A percentile compares a stretch with the other conserved stretches of the same genome.
These are phyloP conservation scores for Scaptomyza pallida DNA, from an alignment of 1,140 invertebrate species.

Conservation along the genomic window DNA sequence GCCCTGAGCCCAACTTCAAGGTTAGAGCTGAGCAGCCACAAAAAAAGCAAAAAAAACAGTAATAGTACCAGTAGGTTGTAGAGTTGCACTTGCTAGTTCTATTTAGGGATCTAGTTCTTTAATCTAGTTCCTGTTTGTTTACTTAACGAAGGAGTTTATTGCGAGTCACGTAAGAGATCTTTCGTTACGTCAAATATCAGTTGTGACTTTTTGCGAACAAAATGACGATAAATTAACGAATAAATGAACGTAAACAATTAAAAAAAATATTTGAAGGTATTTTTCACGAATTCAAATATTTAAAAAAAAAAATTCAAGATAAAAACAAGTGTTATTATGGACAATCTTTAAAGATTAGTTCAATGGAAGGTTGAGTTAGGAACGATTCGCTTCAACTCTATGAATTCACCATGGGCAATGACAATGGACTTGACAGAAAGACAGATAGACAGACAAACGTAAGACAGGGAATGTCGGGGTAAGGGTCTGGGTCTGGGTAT, in stretches of 20 bases:
- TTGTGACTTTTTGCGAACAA: too few relatives aligned
- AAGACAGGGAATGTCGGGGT: too few relatives aligned
- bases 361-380: neutral
- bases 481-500: neutral
- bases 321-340: too few relatives aligned
- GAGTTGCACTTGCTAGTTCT: neutral
- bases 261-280: too few relatives aligned
- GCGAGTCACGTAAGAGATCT: too few relatives aligned
- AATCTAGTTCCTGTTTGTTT: neutral
- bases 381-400: neutral
- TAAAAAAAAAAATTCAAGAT: too few relatives aligned
- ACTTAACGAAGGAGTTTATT: neutral
- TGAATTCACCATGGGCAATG: constrained; percentile 22
- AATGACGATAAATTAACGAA: too few relatives aligned
- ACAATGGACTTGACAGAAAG: constrained; percentile 24
- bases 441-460: constrained; percentile 6
- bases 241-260: too few relatives aligned
- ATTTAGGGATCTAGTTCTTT: neutral
- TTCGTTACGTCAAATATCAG: too few relatives aligned
- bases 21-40: constrained; percentile 7
- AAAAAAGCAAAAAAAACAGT: neutral
- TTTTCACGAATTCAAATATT: too few relatives aligned
- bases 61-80: neutral
- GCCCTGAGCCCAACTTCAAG: constrained; percentile 22
- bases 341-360: neutral